Evolutionary conservation across 2,113 vertebrate genomes (phyloP), one percentile per base, ranked within the genome.

Genomic region (Tautogolabrus adspersus): DNA sequence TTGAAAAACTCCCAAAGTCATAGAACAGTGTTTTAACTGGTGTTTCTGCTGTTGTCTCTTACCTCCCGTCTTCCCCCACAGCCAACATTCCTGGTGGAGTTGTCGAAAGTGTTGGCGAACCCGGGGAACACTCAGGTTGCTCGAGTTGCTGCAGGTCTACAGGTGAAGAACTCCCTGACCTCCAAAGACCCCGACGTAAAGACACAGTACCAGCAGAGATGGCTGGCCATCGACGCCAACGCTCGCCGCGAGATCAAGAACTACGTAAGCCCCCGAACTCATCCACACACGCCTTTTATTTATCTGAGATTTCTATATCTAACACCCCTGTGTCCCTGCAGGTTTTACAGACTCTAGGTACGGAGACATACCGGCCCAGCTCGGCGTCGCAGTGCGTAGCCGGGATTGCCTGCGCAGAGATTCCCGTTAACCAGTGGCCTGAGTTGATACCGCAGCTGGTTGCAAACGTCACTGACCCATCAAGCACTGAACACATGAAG

Each of bases 401-500:
- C 0, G 97, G 98, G 12, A 99, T 99, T 23, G 98, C 97, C 11
- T 99, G 98, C 9, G 98, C 98, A 0, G 98, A 99, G 93, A 99
- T 99, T 72, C 96, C 98, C 0, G 97, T 99, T 16, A 97, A 95
- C 92, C 97, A 99, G 79, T 99, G 98, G 98, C 98, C 98, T 0
- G 97, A 99, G 76, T 96, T 99, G 81, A 97, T 99, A 85, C 97
- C 97, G 1, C 97, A 99, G 88, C 93, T 99, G 85, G 96, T 98
- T 58, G 95, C 97, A 22, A 99, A 99, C 22, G 98, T 99, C 30
- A 99, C 98, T 0, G 96, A 97, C 78, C 96, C 97, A 21, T 96
- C 95, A 87, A 98, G 97, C 90, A 99, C 97, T 0, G 97, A 99
- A 68, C 97, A 99, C 89, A 99, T 99, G 98, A 99, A 98, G 93